Evolutionary conservation across 2,888 invertebrate species (phyloP).

Genomic region (Ectemnius continuus): DNA sequence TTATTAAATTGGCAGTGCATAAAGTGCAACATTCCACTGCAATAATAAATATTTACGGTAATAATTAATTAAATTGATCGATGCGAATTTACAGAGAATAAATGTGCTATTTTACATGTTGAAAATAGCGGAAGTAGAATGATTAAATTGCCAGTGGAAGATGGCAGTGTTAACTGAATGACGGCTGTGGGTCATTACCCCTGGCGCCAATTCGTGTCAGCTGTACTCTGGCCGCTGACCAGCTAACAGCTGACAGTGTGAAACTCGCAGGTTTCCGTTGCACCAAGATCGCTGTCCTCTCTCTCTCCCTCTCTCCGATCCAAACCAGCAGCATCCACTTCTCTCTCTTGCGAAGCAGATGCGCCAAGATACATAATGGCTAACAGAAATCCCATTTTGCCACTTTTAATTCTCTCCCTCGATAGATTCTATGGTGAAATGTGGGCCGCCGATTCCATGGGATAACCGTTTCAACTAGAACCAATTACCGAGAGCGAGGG

Average conservation of each 20-base stretch:
- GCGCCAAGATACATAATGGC: background rate
- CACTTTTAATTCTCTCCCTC: too few species aligned
- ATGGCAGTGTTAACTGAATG: background rate
- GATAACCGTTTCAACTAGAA: background rate
- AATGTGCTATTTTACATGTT: too few species aligned
- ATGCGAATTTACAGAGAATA: too few species aligned
- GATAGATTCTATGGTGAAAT: background rate
- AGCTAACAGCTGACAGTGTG: slow-evolving; percentile 4
- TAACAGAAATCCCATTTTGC: background rate
- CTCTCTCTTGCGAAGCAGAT: background rate
- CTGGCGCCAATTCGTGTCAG: slow-evolving; percentile 20
- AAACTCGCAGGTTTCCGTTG: slow-evolving; percentile 7
- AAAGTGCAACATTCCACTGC: too few species aligned
- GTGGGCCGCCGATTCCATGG: background rate
- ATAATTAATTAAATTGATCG: too few species aligned
- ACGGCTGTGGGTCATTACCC: slow-evolving; percentile 2
- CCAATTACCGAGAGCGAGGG: too few species aligned
- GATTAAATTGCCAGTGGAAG: background rate
- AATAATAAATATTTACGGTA: too few species aligned
- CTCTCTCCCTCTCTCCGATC: too few species aligned
- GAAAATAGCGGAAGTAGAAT: background rate
- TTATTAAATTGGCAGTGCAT: too few species aligned
- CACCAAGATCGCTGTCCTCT: background rate
- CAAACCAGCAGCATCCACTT: too few species aligned
- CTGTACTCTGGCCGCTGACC: background rate